Conservation (phyloP, 2,113 vertebrate species). For the Zapus hudsonius region DNA sequence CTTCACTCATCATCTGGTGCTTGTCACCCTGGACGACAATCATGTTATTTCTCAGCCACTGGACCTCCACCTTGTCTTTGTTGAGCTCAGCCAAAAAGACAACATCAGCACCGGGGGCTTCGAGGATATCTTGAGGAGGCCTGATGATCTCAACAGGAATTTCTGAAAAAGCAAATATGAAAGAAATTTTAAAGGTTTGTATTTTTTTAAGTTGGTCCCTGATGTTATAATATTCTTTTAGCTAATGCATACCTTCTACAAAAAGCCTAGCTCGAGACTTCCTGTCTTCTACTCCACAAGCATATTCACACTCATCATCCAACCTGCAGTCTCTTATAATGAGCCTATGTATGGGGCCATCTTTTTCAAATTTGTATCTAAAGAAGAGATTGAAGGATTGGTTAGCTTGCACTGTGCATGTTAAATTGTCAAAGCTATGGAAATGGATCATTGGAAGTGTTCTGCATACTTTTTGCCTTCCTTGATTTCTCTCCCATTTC, state of each 20-base stretch:
- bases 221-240: slow-evolving; percentile 15
- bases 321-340: slow-evolving; percentile 94
- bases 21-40: slow-evolving; percentile 97
- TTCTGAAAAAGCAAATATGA: slow-evolving; percentile 86
- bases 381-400: slow-evolving; percentile 27
- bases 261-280: slow-evolving; percentile 96
- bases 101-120: slow-evolving; percentile 94
- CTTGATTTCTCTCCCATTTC: slow-evolving; percentile 95
- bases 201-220: slow-evolving; percentile 35
- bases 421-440: not conserved
- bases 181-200: slow-evolving; percentile 56
- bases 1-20: slow-evolving; percentile 99
- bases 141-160: slow-evolving; percentile 97
- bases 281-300: slow-evolving; percentile 96
- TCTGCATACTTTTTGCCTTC: slow-evolving; percentile 93
- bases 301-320: slow-evolving; percentile 98
- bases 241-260: slow-evolving; percentile 91
- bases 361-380: slow-evolving; percentile 96
- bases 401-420: slow-evolving; percentile 63
- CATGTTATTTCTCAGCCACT: slow-evolving; percentile 99
- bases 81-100: slow-evolving; percentile 96
- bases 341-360: slow-evolving; percentile 92
- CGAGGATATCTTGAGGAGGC: slow-evolving; percentile 93
- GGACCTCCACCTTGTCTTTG: slow-evolving; percentile 97
- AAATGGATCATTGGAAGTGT: slow-evolving; percentile 15